Base-by-base conservation (phyloP, 1,140 invertebrate genomes). In the Eriocheir sinensis region DNA sequence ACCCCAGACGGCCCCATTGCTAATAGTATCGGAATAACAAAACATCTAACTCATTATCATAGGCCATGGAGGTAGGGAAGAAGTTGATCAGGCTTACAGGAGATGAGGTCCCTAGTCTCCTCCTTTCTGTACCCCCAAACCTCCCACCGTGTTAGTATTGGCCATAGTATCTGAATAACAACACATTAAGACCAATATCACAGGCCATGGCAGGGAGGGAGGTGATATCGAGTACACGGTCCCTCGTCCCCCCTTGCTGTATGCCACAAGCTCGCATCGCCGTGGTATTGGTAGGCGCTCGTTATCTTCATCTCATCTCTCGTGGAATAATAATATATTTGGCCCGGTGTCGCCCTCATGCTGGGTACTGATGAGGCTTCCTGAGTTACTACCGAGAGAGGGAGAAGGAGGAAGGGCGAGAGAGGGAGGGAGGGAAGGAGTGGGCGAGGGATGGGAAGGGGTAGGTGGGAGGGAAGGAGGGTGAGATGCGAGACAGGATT, bases 281-380 rank as follows among this genome's bases (percentile, higher is more conserved):
- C 34, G 79, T 36, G 27, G 41, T 72, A 36, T 9, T 34, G 32
- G 72, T 17, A 36, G 32, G n/a, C 12, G 12, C n/a, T n/a, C 44
- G 30, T 17, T 36, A 72, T 60, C 53, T 90, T 72, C 60, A 32
- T 72, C 30, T 32, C 36, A 36, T 72, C 60, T 72, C 60, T 12
- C 48, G 9, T 3, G 15, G 48, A 32, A 72, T 53, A 72, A 72
- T 72, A 72, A 90, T 79, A 72, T 72, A 90, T 53, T 36, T 41
- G 53, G 32, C 30, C 60, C 30, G 27, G 89, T 79, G 89, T 90
- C 89, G 15, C 4, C 48, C 32, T 30, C 48, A 72, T 44, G 60
- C 60, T 38, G 89, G 27, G 34, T 72, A 53, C 48, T 90, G 60
- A 90, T 90, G 89, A 85, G 81, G 81, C 9, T 41, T 12, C 32